Base-by-base conservation (phyloP, 2,113 vertebrate species). In the Octodon degus region DNA sequence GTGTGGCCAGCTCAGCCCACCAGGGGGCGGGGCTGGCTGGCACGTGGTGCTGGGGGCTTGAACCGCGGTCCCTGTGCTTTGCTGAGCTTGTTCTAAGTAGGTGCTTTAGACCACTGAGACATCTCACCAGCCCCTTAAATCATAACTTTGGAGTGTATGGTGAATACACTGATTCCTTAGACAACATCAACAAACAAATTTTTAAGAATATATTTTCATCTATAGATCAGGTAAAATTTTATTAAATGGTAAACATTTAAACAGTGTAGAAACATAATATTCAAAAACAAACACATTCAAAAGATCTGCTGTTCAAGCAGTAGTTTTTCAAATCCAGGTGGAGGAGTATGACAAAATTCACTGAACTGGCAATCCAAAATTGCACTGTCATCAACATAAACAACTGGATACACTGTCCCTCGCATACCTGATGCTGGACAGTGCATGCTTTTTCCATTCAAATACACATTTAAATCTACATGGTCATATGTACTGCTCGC, bases 311-410 rank as follows among this genome's bases (percentile, higher is more conserved):
- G 99, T 96, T 99, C 99, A 97, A 99, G 99, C 97, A 99, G 98
- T 97, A 99, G 99, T 99, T 99, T 99, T 98, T 99, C 99, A 98
- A 99, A 99, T 72, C 99, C 99, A 63, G 99, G 98, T 83, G 99
- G 99, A 96, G 99, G 97, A n/a, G 99, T 99, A 96, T 99, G 99
- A 97, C 99, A 99, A 99, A 99, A 99, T 97, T 99, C 99, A 98
- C 99, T 99, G 98, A 99, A 99, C 98, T 99, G 99, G 98, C 99
- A 99, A 99, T 99, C 99, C 98, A 99, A 98, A 98, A 99, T 99
- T 98, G 99, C 99, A 94, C 99, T 99, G 99, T 99, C 99, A 94
- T 99, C 99, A 98, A 99, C 99, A 97, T 99, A 99, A 96, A 99
- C 99, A 95, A 99, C 99, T 37, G 99, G 99, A 98, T 99, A 99